These are phyloP conservation scores for Lampris megalopsis DNA, from an alignment of 2,113 vertebrate genomes.

Conservation along the genomic window DNA sequence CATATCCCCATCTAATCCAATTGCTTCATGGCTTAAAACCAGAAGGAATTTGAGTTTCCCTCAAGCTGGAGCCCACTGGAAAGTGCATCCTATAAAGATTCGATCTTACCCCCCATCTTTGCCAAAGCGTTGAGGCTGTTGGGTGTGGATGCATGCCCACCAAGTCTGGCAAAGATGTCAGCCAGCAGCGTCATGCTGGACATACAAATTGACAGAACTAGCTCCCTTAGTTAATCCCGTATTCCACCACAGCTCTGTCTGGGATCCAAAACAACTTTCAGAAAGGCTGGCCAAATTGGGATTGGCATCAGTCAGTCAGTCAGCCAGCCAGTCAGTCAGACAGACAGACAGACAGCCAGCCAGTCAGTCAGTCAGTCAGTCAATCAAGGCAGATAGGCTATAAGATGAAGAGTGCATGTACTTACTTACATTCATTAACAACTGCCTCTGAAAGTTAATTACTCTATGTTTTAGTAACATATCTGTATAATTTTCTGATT, in stretches of 20 bases:
- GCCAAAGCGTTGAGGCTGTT: conserved; percentile 22
- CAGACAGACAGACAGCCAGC: not conserved
- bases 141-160: not conserved
- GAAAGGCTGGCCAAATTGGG: not conserved
- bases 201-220: conserved; percentile 1
- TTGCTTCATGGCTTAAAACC: conserved; percentile 34
- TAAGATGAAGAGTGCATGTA: no score
- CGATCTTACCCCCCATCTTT: conserved; percentile 42
- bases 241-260: not conserved
- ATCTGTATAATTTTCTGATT: no score
- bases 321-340: no score
- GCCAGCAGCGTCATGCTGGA: not conserved
- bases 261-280: not conserved
- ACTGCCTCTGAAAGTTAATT: no score
- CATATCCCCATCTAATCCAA: not conserved
- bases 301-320: not conserved
- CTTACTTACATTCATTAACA: no score
- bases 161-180: conserved; percentile 4
- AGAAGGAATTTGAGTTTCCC: conserved; percentile 49
- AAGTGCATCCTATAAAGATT: conserved; percentile 28
- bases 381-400: no score
- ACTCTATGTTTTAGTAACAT: no score
- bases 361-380: not conserved
- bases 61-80: conserved; percentile 18
- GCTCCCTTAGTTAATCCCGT: not conserved